Evolutionary conservation across 2,797 vertebrate species (phyloP), one percentile per base, ranked within the genome.

Genomic region (Tinamus major): DNA sequence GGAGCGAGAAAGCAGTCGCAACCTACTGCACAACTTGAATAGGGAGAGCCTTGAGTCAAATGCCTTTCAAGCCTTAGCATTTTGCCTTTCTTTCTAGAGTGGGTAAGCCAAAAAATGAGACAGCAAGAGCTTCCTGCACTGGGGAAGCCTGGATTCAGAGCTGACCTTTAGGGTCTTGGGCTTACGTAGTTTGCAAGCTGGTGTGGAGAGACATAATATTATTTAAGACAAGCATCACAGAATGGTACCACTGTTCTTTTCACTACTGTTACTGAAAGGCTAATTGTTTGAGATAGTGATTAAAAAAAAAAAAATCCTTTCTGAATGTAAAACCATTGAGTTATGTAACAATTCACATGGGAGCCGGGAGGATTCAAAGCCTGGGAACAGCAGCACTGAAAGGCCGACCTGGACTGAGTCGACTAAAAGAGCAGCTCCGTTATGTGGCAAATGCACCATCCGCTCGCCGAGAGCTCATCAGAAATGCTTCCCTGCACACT

Each of bases 221-320:
- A 62, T 84, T 83, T 69, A 80, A 79, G 26, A 72, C 21, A 82
- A 58, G 20, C 27, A 74, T 78, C 68, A 68, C 64, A 64, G 62
- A 89, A 69, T 74, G 35, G 49, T 27, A n/a, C 53, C 56, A 58
- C 48, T 85, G 20, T 8, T 86, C 62, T 51, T 91, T 68, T 86
- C 46, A 49, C 37, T 27, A 41, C 48, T 1, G 1, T 9, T 15
- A 58, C 19, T 64, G 51, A 89, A 82, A 93, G 44, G 35, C n/a
- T 39, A 78, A 51, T 85, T 91, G 56, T 67, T 85, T 69, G 84
- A 71, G 41, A 58, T 0, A 44, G 11, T 3, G 24, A 75, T 71
- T 55, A 31, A 31, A 56, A 56, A 90, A 85, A 85, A 62, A 44
- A 46, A 39, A 61, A 3, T 42, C 31, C 53, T 41, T 5, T 46